Base-by-base conservation (phyloP, 2,888 invertebrate genomes). In the Neoitamus cyanurus region DNA sequence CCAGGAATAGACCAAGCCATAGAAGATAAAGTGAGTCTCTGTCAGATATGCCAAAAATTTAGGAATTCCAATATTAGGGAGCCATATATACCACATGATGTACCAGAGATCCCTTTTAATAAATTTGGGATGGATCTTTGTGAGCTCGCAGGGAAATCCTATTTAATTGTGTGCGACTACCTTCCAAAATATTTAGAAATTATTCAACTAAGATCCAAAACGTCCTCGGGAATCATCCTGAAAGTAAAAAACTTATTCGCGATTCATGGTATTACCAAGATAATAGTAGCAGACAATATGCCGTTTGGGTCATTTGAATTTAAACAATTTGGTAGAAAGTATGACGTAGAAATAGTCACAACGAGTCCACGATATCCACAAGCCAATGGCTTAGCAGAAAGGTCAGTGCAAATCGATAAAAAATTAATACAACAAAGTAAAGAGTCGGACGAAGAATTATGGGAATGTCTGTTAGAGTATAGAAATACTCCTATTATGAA, bases 91-190 rank as follows among this genome's bases (percentile, higher is more conserved):
- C 9, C 37, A 11, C 85, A 84, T 37, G 15, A 31, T 15, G 58
- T 85, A 13, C 84, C 84, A 11, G n/a, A 78, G 4, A 34, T 77
- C 0, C 82, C 85, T 13, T 75, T 75, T 36, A 34, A 88, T 80
- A 88, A 88, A 75, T 80, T 89, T 34, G 87, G 85, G 48, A 85
- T 87, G 42, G 89, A 89, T 87, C 87, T 89, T 85, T 84, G 68
- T 80, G 86, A 84, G 20, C 15, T 58, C 25, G 42, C 6, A 3
- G 31, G 28, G 0, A 73, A 69, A 42, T 13, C 7, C 42, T 88
- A 87, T 84, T 85, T 89, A 58, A 84, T 88, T 13, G 84, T 88
- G 31, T 46, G 85, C 11, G 88, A 88, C 77, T 86, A 85, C 28
- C 87, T 86, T 46, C 85, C 85, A 7, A 87, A 85, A 80, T 87